Base-by-base conservation (phyloP, 2,888 invertebrate genomes). In the Euplagia quadripunctaria region DNA sequence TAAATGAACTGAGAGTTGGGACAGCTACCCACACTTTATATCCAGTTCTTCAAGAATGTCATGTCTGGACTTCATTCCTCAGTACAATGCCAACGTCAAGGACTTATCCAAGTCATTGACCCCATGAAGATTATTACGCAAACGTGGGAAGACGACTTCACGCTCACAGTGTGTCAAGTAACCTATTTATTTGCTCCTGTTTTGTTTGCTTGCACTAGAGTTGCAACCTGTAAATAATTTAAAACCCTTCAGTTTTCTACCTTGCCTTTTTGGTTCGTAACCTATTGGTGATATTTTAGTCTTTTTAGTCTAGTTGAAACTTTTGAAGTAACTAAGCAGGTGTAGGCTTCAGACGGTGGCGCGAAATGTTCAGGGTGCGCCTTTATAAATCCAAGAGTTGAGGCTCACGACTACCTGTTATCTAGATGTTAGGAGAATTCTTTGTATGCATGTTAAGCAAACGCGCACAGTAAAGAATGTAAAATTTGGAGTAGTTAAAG, bases 51-150 rank as follows among this genome's bases (percentile, higher is more conserved):
- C 89, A 91, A 94, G 93, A 94, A 94, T 94, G 91, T 90, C 88
- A 93, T 86, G 89, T 91, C 94, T 91, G 94, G 94, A 94, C 94
- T 90, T 95, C 94, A 94, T 95, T 94, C 94, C 93, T 91, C 87
- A 87, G 87, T 89, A 92, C 89, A 91, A 90, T 90, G 88, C 87
- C 82, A 87, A 31, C 88, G 83, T 84, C 89, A 90, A 92, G 92
- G 92, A 91, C 90, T 86, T 84, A 81, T 85, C 76, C 75, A 85
- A 85, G 93, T 92, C 93, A 89, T 87, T 92, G 91, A 93, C 92
- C 89, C 83, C 81, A 80, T 86, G 82, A 86, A 86, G 72, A 81
- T 85, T 83, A 87, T 89, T 87, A 86, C 81, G 77, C 80, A 85
- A 86, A 82, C 78, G 74, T 82, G 77, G 70, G 77, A 81, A 85